Evolutionary conservation across 2,797 vertebrate genomes (phyloP), one percentile per base, ranked within the genome.

Genomic region (Todus mexicanus): DNA sequence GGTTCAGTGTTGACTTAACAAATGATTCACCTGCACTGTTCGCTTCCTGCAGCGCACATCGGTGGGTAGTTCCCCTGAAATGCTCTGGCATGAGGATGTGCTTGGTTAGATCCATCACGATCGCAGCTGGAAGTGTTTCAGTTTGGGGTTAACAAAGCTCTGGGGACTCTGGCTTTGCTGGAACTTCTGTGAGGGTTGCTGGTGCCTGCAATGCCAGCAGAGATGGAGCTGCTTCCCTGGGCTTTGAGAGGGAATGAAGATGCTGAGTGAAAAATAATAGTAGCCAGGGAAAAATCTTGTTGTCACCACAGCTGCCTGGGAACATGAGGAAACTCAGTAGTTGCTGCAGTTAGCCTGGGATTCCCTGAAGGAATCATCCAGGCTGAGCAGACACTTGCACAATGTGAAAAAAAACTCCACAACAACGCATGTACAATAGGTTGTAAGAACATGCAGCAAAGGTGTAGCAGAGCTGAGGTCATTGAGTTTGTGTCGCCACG

Each of bases 401-500:
- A 57, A 77, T 1, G n/a, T n/a, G n/a, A n/a, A n/a, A 61, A 53
- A 11, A 51, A 40, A 54, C 21, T 11, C 11, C 14, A n/a, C n/a
- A n/a, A n/a, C n/a, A n/a, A n/a, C n/a, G n/a, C n/a, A 23, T 3
- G 27, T 64, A 38, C 27, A 71, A 27, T 0, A n/a, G 68, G 66
- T 47, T 40, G 2, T 4, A 59, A 15, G 60, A 35, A 8, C 48
- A 20, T 6, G 14, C 5, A 7, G 29, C 18, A 13, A 48, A 56
- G 43, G 60, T 18, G 22, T 27, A 18, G 54, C 9, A 38, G 57
- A 31, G 71, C 63, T 43, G 91, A 84, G 77, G 72, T 69, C 78
- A 73, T 4, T 0, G 2, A 42, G 90, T 10, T 11, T 27, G 48
- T 43, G 77, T 70, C 0, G 3, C 54, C 77, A 21, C 0, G 2